Conservation (phyloP, 2,888 invertebrate genomes). For the Zonitis immaculata region DNA sequence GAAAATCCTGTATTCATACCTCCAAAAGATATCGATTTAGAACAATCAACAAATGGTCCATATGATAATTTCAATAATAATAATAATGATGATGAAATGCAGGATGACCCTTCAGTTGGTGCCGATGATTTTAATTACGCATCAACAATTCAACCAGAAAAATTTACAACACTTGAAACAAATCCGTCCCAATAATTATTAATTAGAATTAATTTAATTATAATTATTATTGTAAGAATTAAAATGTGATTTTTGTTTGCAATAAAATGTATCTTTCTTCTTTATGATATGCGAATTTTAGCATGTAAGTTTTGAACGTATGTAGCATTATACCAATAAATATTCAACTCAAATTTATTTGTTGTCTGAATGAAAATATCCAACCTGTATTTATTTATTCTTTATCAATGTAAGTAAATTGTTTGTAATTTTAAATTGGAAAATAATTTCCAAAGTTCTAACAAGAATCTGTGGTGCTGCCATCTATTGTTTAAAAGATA, state of each 20-base stretch:
- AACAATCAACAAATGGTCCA: conserved; percentile 56
- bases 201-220: background rate
- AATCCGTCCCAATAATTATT: conserved; percentile 22
- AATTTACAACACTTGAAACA: conserved; percentile 45
- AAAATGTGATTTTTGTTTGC: background rate
- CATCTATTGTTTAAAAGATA: too few relatives aligned
- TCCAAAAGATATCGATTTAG: conserved; percentile 36
- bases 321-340: background rate
- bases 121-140: conserved; percentile 48
- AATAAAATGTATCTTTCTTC: background rate
- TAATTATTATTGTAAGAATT: background rate
- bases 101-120: conserved; percentile 55
- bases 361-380: too few relatives aligned
- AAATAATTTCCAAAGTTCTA: too few relatives aligned
- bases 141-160: conserved; percentile 59
- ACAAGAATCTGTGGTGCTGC: too few relatives aligned
- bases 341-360: too few relatives aligned
- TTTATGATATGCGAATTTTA: background rate
- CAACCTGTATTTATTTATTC: too few relatives aligned
- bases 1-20: conserved; percentile 36
- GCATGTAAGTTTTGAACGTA: background rate
- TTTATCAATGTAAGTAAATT: too few relatives aligned
- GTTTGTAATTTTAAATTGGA: too few relatives aligned
- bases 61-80: conserved; percentile 52
- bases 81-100: conserved; percentile 48